phyloP scores from a whole-genome alignment of 2,888 invertebrate species.

The Lasius platythorax region DNA sequence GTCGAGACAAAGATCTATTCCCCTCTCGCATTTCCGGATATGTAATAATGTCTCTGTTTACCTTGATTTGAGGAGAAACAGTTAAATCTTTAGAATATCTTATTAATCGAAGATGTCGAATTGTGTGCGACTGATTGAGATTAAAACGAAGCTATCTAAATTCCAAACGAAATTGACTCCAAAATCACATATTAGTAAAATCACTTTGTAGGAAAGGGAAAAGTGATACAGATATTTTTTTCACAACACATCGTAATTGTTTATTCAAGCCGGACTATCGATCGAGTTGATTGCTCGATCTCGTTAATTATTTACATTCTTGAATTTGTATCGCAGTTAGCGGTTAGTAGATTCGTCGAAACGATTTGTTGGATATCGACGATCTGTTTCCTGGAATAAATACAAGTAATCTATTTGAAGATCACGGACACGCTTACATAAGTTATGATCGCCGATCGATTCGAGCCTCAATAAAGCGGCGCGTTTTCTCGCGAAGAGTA shows the following conservation, averaged over 20 bases:
- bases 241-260: background rate
- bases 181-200: background rate
- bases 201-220: background rate
- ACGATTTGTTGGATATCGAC: constrained; percentile 21
- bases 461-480: background rate
- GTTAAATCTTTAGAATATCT: background rate
- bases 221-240: background rate
- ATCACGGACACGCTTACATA: constrained; percentile 40
- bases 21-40: constrained; percentile 12
- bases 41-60: background rate
- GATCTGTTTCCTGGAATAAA: constrained; percentile 8
- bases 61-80: background rate
- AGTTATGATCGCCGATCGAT: constrained; percentile 39
- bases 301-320: constrained; percentile 22
- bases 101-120: background rate
- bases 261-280: background rate
- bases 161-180: background rate
- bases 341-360: background rate
- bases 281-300: background rate
- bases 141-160: background rate
- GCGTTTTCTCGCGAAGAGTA: background rate
- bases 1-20: constrained; percentile 15
- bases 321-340: constrained; percentile 12
- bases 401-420: background rate
- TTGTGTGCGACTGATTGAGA: background rate